Conservation (phyloP, 2,113 vertebrate species). For the Barbus barbus region DNA sequence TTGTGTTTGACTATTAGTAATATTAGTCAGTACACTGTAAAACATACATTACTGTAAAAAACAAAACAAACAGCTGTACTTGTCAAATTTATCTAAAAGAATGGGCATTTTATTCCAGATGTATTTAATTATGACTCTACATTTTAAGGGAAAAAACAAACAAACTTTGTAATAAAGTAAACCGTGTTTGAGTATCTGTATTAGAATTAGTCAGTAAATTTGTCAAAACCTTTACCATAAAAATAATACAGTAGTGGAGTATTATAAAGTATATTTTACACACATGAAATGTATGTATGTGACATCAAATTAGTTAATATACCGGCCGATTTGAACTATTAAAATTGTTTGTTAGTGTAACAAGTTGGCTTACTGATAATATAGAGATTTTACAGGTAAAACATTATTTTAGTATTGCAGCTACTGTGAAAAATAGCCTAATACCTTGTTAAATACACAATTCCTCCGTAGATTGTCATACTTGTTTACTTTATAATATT, state of each 20-base stretch:
- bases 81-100: neutral
- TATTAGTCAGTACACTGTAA: neutral
- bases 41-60: neutral
- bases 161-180: neutral
- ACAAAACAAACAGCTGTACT: neutral
- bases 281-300: neutral
- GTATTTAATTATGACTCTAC: neutral
- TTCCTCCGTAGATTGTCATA: neutral
- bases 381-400: neutral
- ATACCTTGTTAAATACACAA: neutral
- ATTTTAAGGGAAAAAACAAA: neutral
- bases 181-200: neutral
- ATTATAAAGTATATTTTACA: neutral
- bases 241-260: neutral
- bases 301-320: neutral
- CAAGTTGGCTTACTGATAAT: neutral
- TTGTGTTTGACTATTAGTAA: neutral
- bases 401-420: neutral
- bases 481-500: neutral
- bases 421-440: neutral
- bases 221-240: neutral
- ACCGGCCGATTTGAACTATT: neutral
- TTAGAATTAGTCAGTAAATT: neutral
- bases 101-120: neutral
- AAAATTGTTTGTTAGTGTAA: neutral